These are phyloP conservation scores for Lycaon pictus DNA, from an alignment of 2,113 vertebrate species.

Conservation along the genomic window DNA sequence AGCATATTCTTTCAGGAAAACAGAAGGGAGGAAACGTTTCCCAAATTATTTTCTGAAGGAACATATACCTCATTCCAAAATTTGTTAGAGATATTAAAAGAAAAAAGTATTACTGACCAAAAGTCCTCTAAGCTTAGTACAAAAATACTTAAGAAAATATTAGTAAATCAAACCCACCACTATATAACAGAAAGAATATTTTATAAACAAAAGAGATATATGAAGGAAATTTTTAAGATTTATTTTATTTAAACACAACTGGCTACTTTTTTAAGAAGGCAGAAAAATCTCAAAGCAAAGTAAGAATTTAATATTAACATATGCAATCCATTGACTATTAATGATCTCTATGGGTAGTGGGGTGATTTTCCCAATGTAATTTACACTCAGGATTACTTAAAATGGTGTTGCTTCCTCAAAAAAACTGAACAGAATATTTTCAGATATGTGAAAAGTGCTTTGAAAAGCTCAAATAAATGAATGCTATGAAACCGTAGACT, in stretches of 20 bases:
- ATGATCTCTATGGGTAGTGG: neutral
- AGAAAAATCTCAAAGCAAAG: neutral
- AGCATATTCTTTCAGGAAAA: neutral
- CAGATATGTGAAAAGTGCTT: neutral
- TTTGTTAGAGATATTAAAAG: neutral
- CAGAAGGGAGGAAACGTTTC: neutral
- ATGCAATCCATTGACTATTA: neutral
- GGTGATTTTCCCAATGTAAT: neutral
- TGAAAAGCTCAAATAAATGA: neutral
- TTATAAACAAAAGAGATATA: neutral
- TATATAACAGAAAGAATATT: neutral
- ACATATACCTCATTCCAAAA: neutral
- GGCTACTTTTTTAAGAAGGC: neutral
- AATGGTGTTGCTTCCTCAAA: neutral
- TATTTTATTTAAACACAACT: neutral
- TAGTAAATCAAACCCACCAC: neutral
- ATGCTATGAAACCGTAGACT: neutral
- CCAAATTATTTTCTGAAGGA: neutral
- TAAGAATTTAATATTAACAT: neutral
- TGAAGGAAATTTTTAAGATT: neutral
- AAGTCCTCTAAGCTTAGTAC: neutral
- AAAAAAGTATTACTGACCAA: neutral
- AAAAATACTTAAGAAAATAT: neutral
- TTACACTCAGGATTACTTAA: neutral
- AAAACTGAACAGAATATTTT: neutral